phyloP scores from a whole-genome alignment of 1,140 invertebrate genomes.

The Macrotrachela quadricornifera region DNA sequence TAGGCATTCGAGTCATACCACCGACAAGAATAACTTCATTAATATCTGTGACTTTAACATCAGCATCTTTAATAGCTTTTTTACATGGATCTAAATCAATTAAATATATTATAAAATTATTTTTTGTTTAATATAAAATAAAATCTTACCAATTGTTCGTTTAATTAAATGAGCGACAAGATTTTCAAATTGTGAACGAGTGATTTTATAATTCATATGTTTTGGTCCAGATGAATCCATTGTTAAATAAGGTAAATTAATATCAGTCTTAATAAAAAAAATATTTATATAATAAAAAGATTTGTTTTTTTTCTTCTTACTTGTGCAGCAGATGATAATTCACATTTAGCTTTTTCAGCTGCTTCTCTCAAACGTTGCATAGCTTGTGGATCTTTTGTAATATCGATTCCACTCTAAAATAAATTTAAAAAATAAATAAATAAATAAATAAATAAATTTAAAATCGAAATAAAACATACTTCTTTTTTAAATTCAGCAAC shows the following conservation, averaged over 20 bases:
- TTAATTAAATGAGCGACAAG: constrained; percentile 81
- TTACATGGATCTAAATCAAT: constrained; percentile 68
- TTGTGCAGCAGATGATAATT: constrained; percentile 59
- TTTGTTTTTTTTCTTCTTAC: constrained; percentile 43
- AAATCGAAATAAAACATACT: constrained; percentile 13
- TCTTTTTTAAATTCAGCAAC: constrained; percentile 84
- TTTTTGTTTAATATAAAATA: too few species aligned
- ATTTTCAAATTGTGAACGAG: constrained; percentile 76
- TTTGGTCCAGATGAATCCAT: constrained; percentile 90
- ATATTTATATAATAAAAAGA: constrained; percentile 47
- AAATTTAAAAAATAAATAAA: background rate
- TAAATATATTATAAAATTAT: constrained; percentile 16
- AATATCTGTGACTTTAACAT: constrained; percentile 65
- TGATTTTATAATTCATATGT: constrained; percentile 87
- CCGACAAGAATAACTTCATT: constrained; percentile 90
- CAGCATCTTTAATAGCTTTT: constrained; percentile 85
- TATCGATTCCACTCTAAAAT: constrained; percentile 59
- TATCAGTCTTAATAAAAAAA: constrained; percentile 58
- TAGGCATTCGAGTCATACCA: constrained; percentile 96
- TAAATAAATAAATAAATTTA: constrained; percentile 15
- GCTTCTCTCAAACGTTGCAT: constrained; percentile 96
- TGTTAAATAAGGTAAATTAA: constrained; percentile 91
- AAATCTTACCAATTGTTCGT: constrained; percentile 39
- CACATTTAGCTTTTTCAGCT: constrained; percentile 94
- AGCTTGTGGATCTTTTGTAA: constrained; percentile 88